These are phyloP conservation scores for Vimba vimba DNA, from an alignment of 2,113 vertebrate species.

Conservation along the genomic window DNA sequence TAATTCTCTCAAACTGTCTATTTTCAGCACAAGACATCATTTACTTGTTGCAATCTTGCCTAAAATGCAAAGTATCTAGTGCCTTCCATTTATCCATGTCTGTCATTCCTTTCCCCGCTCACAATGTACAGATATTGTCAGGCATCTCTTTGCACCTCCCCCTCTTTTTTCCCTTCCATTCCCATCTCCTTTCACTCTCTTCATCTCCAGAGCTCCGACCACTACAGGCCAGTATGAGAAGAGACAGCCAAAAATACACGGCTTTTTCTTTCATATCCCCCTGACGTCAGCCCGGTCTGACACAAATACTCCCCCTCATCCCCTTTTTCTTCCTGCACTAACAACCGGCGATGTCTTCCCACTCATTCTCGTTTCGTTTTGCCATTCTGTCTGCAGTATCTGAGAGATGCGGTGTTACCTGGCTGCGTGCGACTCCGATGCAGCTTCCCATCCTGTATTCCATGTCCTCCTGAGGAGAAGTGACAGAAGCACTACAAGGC, in stretches of 20 bases:
- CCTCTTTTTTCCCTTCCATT: constrained; percentile 47
- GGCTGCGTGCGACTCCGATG: constrained; percentile 74
- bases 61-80: background rate
- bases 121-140: constrained; percentile 14
- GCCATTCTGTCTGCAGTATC: constrained; percentile 7
- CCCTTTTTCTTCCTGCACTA: constrained; percentile 40
- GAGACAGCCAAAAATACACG: constrained; percentile 21
- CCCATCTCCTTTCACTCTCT: constrained; percentile 46
- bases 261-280: constrained; percentile 28
- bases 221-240: constrained; percentile 29
- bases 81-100: background rate
- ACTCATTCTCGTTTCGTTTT: background rate
- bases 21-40: background rate
- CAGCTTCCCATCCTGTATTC: constrained; percentile 83
- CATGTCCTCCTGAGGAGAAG: constrained; percentile 80
- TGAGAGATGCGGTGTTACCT: constrained; percentile 67
- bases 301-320: constrained; percentile 29
- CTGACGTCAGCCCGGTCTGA: constrained; percentile 51
- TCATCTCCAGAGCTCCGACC: constrained; percentile 27
- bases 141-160: constrained; percentile 32
- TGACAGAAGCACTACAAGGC: constrained; percentile 78
- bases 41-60: background rate
- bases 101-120: constrained; percentile 33
- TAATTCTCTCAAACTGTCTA: background rate
- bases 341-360: constrained; percentile 3